A percentile compares a stretch with the other conserved stretches of the same genome.
Evolutionary conservation across 2,888 invertebrate species (phyloP).

Genomic region (Doris montereyensis): DNA sequence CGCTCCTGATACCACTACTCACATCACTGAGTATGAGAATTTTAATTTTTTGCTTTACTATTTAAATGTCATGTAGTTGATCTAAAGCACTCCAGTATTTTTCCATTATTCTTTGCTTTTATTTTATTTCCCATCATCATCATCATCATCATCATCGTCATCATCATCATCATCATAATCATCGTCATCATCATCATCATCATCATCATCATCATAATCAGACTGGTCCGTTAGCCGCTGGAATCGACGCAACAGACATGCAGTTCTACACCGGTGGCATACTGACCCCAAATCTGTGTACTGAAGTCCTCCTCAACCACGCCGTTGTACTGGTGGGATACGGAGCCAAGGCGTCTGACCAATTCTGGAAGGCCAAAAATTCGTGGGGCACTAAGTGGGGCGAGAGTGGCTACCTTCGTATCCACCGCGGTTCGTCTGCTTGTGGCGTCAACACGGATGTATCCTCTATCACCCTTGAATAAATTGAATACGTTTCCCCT

Average conservation of each 20-base stretch:
- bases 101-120: no score
- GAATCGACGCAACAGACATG: conserved; percentile 61
- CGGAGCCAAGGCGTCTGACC: conserved; percentile 54
- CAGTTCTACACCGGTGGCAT: conserved; percentile 47
- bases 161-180: conserved; percentile 29
- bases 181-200: conserved; percentile 11
- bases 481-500: no score
- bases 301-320: conserved; percentile 32
- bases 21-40: no score
- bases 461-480: background rate
- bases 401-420: conserved; percentile 36
- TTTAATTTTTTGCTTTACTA: no score
- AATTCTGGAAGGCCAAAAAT: conserved; percentile 65
- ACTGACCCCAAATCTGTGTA: conserved; percentile 36
- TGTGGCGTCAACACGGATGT: conserved; percentile 29
- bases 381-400: conserved; percentile 68
- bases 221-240: conserved; percentile 64
- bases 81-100: no score
- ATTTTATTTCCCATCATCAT: no score
- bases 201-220: background rate
- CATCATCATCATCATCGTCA: conserved; percentile 27
- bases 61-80: no score
- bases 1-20: no score
- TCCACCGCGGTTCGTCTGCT: background rate
- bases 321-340: conserved; percentile 63